Evolutionary conservation across 2,797 vertebrate species (phyloP).

Genomic region (Phoxinus dragarum): DNA sequence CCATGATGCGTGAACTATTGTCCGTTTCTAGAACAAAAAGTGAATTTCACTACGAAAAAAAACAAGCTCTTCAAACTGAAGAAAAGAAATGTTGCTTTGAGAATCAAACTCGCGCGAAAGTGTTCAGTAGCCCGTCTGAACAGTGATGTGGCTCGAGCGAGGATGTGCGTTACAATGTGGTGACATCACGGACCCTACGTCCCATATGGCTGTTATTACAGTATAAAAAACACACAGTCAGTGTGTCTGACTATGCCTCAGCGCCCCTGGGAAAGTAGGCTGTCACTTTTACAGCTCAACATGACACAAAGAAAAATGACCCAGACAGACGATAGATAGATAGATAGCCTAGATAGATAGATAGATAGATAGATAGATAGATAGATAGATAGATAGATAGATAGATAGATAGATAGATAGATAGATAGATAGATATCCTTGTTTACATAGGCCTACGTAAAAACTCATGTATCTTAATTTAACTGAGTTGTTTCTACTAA

Average conservation of each 20-base stretch:
- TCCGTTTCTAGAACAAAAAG: not conserved
- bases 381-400: too few species aligned
- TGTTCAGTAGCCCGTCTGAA: not conserved
- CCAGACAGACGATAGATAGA: too few species aligned
- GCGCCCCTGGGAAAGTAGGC: not conserved
- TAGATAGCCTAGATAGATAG: too few species aligned
- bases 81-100: not conserved
- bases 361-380: too few species aligned
- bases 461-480: too few species aligned
- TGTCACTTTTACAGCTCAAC: not conserved
- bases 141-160: not conserved
- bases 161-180: not conserved
- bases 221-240: not conserved
- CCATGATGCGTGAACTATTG: not conserved
- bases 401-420: too few species aligned
- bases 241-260: not conserved
- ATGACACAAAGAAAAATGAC: not conserved
- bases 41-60: not conserved
- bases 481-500: too few species aligned
- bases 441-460: too few species aligned
- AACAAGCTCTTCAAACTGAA: not conserved
- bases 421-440: too few species aligned
- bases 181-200: slow-evolving; percentile 15
- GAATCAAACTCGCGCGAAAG: not conserved
- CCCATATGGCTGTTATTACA: not conserved